Evolutionary conservation across 2,888 invertebrate species (phyloP), one percentile per base, ranked within the genome.

Genomic region (Psylliodes chrysocephalus): DNA sequence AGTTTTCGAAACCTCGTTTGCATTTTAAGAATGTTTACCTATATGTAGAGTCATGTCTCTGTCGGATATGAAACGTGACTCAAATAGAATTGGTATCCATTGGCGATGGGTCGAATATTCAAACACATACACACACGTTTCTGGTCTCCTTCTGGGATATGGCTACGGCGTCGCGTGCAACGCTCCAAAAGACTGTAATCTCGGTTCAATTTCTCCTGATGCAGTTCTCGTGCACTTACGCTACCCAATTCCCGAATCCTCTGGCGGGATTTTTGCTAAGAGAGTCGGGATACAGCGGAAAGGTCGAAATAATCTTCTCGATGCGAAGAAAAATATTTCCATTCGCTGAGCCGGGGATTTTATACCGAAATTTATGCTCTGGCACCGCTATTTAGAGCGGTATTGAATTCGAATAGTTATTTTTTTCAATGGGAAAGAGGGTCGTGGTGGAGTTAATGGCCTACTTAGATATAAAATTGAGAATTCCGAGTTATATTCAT

Each of bases 151-250:
- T 12, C 40, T 30, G 19, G 38, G 40, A 42, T 42, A 42, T 17
- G 2, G 22, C 17, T 22, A 10, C 19, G 35, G 10, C 18, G 10
- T 12, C 19, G 30, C 8, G 22, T 53, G 38, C 55, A 14, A 38
- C 28, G 44, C 55, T 46, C 46, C 46, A 46, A 46, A 56, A 33
- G 33, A 56, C 46, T 56, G 56, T 56, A 56, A 56, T 55, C 18
- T 44, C 55, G 28, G 18, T 28, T 46, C 56, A 33, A 56, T 33
- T 56, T 46, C 46, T 28, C 7, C 44, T 28, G 18, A 33, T 46
- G 56, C 46, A 46, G 30, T 56, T 56, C 25, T n/a, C 55, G 17
- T 40, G 25, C 30, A 30, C 30, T 51, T 19, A 38, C 12, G 19
- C 5, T 22, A 10, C 1, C 47, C 25, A 47, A n/a, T n/a, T 47